Evolutionary conservation across 2,113 vertebrate species (phyloP).

Genomic region (cattle (Bos taurus)): ARS-UCD2.0 NC_037345.1:4561501-4562000

Average conservation of each 20-base stretch:
- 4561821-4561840: slow-evolving; percentile 96
- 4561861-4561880: slow-evolving; percentile 90
- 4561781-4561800: slow-evolving; percentile 69
- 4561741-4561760: background rate
- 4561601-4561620: background rate
- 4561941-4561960: slow-evolving; percentile 93
- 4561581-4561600: background rate
- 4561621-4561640: background rate
- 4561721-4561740: background rate
- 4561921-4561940: slow-evolving; percentile 96
- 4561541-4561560: background rate
- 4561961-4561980: slow-evolving; percentile 90
- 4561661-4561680: background rate
- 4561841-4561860: slow-evolving; percentile 95
- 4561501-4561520: background rate
- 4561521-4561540: background rate
- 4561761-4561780: slow-evolving; percentile 42
- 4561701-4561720: background rate
- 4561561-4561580: background rate
- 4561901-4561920: slow-evolving; percentile 91
- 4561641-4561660: background rate
- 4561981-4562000: slow-evolving; percentile 92
- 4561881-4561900: slow-evolving; percentile 88
- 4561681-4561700: background rate
- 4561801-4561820: slow-evolving; percentile 59